These are phyloP conservation scores for Hormaphis cornu DNA, from an alignment of 1,140 invertebrate genomes.

Conservation along the genomic window DNA sequence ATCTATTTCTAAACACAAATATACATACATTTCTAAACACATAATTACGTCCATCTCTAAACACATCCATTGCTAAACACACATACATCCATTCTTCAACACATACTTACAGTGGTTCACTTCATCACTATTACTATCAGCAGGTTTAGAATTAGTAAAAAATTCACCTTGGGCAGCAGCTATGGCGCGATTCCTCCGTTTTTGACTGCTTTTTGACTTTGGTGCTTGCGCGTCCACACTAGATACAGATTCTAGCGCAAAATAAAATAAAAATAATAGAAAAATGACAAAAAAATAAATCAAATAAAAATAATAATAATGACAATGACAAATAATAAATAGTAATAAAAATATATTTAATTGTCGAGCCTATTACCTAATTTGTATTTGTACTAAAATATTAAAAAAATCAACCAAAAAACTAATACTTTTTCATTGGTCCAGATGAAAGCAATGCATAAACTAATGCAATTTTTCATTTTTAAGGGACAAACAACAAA, in stretches of 20 bases:
- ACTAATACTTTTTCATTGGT: no score
- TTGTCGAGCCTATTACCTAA: no score
- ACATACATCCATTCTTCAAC: not conserved
- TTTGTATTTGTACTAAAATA: no score
- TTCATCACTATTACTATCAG: conserved; percentile 11
- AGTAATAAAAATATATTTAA: no score
- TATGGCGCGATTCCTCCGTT: conserved; percentile 26
- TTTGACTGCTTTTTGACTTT: conserved; percentile 26
- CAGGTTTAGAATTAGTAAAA: not conserved
- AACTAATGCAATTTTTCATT: no score
- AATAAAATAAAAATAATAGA: conserved; percentile 30
- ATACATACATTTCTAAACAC: no score
- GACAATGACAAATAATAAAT: no score
- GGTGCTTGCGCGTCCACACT: conserved; percentile 29
- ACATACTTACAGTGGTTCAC: conserved; percentile 4
- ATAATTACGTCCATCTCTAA: no score
- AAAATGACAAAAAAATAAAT: not conserved
- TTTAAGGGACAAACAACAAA: no score
- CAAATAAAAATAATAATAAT: not conserved
- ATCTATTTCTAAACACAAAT: no score
- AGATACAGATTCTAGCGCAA: conserved; percentile 29
- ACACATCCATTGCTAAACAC: not conserved
- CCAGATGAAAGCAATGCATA: no score
- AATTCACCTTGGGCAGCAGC: conserved; percentile 26
- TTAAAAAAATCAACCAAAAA: no score